Base-by-base conservation (phyloP, 2,113 vertebrate species). In the Ictidomys tridecemlineatus region DNA sequence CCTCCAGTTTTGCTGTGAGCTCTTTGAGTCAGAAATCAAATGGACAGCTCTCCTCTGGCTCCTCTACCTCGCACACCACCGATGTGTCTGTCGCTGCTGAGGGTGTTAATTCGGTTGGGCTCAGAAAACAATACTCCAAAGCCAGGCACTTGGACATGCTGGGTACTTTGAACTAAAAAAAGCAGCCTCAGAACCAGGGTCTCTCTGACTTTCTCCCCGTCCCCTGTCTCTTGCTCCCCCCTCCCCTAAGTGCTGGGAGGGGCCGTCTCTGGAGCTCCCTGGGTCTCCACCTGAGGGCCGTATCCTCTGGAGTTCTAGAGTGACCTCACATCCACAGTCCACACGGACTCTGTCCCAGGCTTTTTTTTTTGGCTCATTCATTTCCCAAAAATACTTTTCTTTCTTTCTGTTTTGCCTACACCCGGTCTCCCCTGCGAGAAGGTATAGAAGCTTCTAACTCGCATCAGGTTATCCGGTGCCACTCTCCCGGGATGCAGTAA, bases 161-260 rank as follows among this genome's bases (percentile, higher is more conserved):
- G 93, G 89, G 48, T 26, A 84, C 70, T 94, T 94, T 83, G 85
- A 94, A 73, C 72, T 80, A 53, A 86, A 63, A 78, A 70, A 61
- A 94, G 53, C 39, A 30, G 53, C 8, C 30, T 30, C 20, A 53
- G 5, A 63, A 39, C 65, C 26, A 24, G 65, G 61, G 53, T 45
- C 37, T 63, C 24, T 10, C 34, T 20, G n/a, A 63, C 12, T 42
- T 53, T 9, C 34, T 26, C 32, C 53, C 7, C 11, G 9, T 63
- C 9, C 61, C 34, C 39, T 5, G 17, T 34, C 34, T 53, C 16
- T 63, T 24, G 28, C 28, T 30, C 28, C 16, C 20, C 14, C 65
- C 12, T 42, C n/a, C 34, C 72, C 45, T 30, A 39, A 87, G n/a
- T 17, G 18, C 16, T 58, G 26, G 26, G 45, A 77, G 20, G 45